These are phyloP conservation scores for Rhynchonycteris naso DNA, from an alignment of 2,797 vertebrate species.

Conservation along the genomic window DNA sequence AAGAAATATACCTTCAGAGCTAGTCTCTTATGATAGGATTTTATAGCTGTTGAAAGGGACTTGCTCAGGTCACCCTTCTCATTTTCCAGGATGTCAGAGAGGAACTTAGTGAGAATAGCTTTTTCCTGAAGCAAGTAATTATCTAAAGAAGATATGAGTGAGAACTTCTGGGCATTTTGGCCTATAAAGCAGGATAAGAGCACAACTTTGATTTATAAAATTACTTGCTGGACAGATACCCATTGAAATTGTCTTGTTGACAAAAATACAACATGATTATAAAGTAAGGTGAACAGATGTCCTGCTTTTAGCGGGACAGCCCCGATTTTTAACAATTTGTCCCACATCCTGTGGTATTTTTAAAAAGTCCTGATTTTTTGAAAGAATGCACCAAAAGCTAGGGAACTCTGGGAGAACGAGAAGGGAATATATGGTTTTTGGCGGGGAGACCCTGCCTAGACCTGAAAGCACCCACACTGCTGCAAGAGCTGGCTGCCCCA, in stretches of 20 bases:
- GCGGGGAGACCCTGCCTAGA: no score
- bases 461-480: no score
- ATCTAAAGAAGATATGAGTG: neutral
- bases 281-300: no score
- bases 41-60: neutral
- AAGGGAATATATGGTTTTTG: no score
- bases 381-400: no score
- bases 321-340: no score
- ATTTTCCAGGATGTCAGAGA: neutral
- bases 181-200: neutral
- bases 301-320: no score
- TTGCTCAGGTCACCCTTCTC: neutral
- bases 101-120: neutral
- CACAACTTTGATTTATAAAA: neutral
- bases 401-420: no score
- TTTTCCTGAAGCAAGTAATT: neutral
- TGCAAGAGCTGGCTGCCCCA: no score
- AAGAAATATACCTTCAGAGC: neutral
- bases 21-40: neutral
- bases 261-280: slow-evolving; percentile 4
- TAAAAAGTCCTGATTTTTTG: no score
- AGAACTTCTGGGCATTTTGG: neutral
- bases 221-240: neutral
- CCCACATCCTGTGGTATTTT: no score
- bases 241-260: neutral